Evolutionary conservation across 2,888 invertebrate species (phyloP), one percentile per base, ranked within the genome.

Genomic region (Pteria penguin): DNA sequence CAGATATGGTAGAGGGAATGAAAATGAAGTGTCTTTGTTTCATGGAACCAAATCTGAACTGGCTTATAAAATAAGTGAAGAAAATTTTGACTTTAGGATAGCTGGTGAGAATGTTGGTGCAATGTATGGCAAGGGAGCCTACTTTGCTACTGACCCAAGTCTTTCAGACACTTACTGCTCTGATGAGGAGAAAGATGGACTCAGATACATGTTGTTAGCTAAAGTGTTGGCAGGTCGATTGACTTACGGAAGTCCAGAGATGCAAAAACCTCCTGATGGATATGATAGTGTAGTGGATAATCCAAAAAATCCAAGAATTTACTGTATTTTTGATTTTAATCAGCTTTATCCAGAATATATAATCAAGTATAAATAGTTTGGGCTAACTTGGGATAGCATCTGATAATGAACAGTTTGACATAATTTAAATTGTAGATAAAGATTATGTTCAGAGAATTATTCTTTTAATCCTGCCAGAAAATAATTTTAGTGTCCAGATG

Each of bases 261-360:
- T 68, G 57, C 55, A 57, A 26, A 68, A 57, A 22, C 68, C 68
- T 22, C 68, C 68, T 2, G 57, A 55, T 14, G 57, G 24, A 14
- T 68, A 57, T 32, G 68, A 68, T 33, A 57, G 57, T 14, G 55
- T 31, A 3, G 68, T 68, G 33, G 68, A 68, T 31, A 29, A 31
- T 32, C 26, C 24, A 5, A 32, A n/a, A 2, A 57, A 68, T 22
- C 68, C 68, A 22, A 29, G 68, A 14, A 68, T 68, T 32, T 68
- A 57, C 31, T 68, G 68, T 57, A 26, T 68, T 32, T 68, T 68
- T 68, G 68, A 68, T 26, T 55, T 18, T 31, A 68, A 68, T 68
- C 68, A 68, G 32, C 31, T 55, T 31, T 68, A 68, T 68, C 68
- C 68, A 55, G 57, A 68, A 57, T 68, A 68, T 57, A 29, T 68